Base-by-base conservation (phyloP, 2,888 invertebrate species). In the Mesorhabditis belari region DNA sequence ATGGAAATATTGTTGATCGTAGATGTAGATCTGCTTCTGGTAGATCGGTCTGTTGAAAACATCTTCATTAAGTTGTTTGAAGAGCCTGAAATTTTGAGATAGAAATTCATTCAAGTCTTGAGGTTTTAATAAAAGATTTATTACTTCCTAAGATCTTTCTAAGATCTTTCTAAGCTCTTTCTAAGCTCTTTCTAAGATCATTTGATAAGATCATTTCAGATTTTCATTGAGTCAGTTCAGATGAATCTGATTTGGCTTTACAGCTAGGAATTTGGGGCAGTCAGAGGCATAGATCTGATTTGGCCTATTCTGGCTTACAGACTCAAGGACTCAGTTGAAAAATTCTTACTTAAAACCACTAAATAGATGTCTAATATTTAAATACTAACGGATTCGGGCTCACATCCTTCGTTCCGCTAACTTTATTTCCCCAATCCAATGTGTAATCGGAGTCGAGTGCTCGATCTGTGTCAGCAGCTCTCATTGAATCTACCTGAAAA, bases 41-140 rank as follows among this genome's bases (percentile, higher is more conserved):
- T 79, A 79, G 24, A 79, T 70, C 19, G 74, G 68, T 29, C 67
- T 64, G 25, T 65, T 57, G 69, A 79, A 77, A 49, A 79, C 29
- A 1, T 64, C 27, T 58, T 79, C 79, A 61, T 79, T 73, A 21
- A 78, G 72, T 17, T 49, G 58, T 25, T 70, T 62, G 62, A 78
- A 70, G 50, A 77, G 59, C 4, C 76, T 77, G 61, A 50, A 71
- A 63, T n/a, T n/a, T n/a, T n/a, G n/a, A n/a, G n/a, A n/a, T n/a
- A n/a, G n/a, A n/a, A n/a, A n/a, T n/a, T n/a, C n/a, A n/a, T n/a
- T n/a, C n/a, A n/a, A n/a, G n/a, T n/a, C n/a, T n/a, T n/a, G n/a
- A n/a, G n/a, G n/a, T n/a, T n/a, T n/a, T n/a, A n/a, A n/a, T n/a
- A n/a, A n/a, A n/a, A n/a, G n/a, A n/a, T n/a, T n/a, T n/a, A n/a